Base-by-base conservation (phyloP, 2,888 invertebrate genomes). In the Caprella mutica region DNA sequence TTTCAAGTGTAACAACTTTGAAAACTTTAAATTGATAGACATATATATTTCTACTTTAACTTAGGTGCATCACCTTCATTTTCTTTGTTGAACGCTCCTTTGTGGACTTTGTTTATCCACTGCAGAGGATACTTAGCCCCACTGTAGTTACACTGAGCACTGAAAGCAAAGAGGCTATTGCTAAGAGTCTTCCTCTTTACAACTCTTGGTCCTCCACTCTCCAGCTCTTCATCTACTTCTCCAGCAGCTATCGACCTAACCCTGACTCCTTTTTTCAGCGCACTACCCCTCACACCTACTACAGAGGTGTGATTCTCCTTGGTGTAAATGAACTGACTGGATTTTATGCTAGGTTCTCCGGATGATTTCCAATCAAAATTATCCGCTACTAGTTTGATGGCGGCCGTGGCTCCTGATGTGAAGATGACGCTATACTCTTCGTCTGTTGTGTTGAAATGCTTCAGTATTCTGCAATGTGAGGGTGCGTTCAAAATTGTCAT, bases 301-400 rank as follows among this genome's bases (percentile, higher is more conserved):
- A 93, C 91, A 1, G 96, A 96, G 0, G 96, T 96, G 71, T 97
- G 97, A 71, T 89, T 94, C 72, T 96, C 93, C 70, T 84, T 80
- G 53, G 87, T 76, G 71, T 92, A 90, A 8, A 81, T 79, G 70
- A 91, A 88, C 52, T 78, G 75, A 2, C 88, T 86, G 53, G 29
- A 14, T 27, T 42, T 14, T 24, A 43, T 33, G 14, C 35, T 17
- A n/a, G 21, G 17, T 19, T 1, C 8, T 40, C 23, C 12, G 1
- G 26, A 2, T n/a, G 44, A 24, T 1, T 19, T 51, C 58, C 56
- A 69, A 61, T 78, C 70, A 71, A 96, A 94, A 56, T 80, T 77
- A 72, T 96, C 92, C 0, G 84, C 86, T 1, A 93, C 76, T 46
- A 86, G 70, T 77, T 90, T 92, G 53, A 96, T 72, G 1, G 89